These are phyloP conservation scores for Andrena bicolor DNA, from an alignment of 2,888 invertebrate genomes.

Conservation along the genomic window DNA sequence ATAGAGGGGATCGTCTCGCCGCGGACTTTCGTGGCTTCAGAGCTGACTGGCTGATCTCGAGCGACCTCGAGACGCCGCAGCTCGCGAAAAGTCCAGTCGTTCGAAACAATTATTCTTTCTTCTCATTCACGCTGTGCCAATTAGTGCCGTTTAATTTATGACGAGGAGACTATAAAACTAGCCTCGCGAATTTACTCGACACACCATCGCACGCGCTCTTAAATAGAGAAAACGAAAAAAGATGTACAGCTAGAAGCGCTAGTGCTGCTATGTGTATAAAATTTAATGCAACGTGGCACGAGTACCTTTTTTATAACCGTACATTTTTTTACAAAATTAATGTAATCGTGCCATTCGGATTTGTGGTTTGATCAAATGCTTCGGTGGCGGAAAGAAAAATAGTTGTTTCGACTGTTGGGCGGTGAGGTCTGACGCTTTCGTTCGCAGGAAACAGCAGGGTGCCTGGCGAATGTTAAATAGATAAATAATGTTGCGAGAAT, in stretches of 20 bases:
- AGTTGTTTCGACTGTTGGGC: constrained; percentile 21
- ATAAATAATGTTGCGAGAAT: background rate
- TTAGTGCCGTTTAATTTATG: constrained; percentile 39
- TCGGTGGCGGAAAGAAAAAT: constrained; percentile 6
- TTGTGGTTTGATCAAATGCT: background rate
- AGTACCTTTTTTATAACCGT: background rate
- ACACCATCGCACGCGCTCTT: constrained; percentile 21
- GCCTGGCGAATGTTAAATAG: background rate
- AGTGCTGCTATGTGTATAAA: constrained; percentile 35
- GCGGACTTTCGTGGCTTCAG: constrained; percentile 6
- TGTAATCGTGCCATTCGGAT: background rate
- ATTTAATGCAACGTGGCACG: constrained; percentile 33
- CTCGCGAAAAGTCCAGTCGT: constrained; percentile 10
- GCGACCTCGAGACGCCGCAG: constrained; percentile 42
- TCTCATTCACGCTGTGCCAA: constrained; percentile 15
- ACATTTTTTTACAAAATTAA: background rate
- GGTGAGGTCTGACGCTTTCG: background rate
- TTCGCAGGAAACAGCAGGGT: background rate
- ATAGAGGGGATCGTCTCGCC: constrained; percentile 31
- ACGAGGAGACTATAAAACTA: constrained; percentile 29
- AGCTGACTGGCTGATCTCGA: constrained; percentile 48
- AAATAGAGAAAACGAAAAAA: constrained; percentile 6
- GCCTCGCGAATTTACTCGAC: constrained; percentile 44
- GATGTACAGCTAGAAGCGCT: constrained; percentile 18
- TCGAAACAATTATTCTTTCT: constrained; percentile 27